Percentiles rank a stretch among this genome's conserved stretches.
Evolutionary conservation across 1,140 invertebrate genomes (phyloP).

Genomic region (Eulimnadia texana): DNA sequence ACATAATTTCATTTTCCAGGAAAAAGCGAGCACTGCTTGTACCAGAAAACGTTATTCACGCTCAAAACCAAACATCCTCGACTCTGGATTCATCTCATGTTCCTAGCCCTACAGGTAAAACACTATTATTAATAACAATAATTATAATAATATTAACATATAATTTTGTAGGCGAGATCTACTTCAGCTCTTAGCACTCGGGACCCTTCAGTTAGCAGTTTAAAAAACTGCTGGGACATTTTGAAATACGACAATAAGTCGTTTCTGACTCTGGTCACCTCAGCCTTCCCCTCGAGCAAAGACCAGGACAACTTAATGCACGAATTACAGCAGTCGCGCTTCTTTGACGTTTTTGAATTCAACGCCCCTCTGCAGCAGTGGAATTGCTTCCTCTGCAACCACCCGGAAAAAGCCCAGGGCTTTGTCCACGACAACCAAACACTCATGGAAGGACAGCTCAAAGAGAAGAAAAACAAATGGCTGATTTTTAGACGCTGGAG

Average conservation of each 20-base stretch:
- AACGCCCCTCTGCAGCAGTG: slow-evolving; percentile 45
- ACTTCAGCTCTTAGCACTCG: slow-evolving; percentile 62
- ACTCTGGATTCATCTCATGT: slow-evolving; percentile 91
- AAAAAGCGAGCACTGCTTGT: slow-evolving; percentile 74
- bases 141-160: too few species aligned
- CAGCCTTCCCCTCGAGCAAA: slow-evolving; percentile 76
- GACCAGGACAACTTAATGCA: slow-evolving; percentile 71
- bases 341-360: slow-evolving; percentile 83
- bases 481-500: slow-evolving; percentile 77
- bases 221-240: slow-evolving; percentile 86
- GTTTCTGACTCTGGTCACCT: slow-evolving; percentile 79
- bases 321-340: slow-evolving; percentile 70
- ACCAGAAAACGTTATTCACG: slow-evolving; percentile 65
- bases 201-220: slow-evolving; percentile 62
- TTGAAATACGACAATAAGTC: slow-evolving; percentile 75
- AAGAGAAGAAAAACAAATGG: slow-evolving; percentile 91
- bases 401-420: slow-evolving; percentile 69
- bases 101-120: slow-evolving; percentile 66
- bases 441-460: slow-evolving; percentile 77
- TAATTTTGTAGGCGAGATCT: slow-evolving; percentile 45
- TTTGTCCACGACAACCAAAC: slow-evolving; percentile 55
- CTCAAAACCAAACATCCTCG: slow-evolving; percentile 72
- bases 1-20: slow-evolving; percentile 21
- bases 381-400: slow-evolving; percentile 80
- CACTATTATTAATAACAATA: too few species aligned